These are phyloP conservation scores for Fragum whitleyi DNA, from an alignment of 2,888 invertebrate species.

Conservation along the genomic window DNA sequence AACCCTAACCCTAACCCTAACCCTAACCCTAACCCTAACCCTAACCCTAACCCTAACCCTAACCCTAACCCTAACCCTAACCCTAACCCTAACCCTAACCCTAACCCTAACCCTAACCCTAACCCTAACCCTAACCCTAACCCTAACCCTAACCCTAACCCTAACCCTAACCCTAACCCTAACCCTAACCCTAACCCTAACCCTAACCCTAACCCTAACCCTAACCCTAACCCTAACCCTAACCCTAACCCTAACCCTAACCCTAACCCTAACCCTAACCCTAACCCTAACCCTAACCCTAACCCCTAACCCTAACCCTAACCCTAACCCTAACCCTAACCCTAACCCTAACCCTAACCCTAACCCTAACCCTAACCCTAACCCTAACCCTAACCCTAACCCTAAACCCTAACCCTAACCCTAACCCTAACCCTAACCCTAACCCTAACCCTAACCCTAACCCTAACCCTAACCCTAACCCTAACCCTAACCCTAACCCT, in stretches of 20 bases:
- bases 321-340: constrained; percentile 66
- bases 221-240: constrained; percentile 55
- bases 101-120: constrained; percentile 62
- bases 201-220: constrained; percentile 56
- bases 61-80: constrained; percentile 63
- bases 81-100: constrained; percentile 49
- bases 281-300: constrained; percentile 52
- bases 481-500: constrained; percentile 62
- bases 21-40: constrained; percentile 72
- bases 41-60: constrained; percentile 55
- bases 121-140: constrained; percentile 65
- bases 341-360: constrained; percentile 48
- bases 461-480: constrained; percentile 55
- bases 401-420: constrained; percentile 49
- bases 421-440: constrained; percentile 60
- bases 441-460: constrained; percentile 67
- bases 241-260: constrained; percentile 37
- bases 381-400: constrained; percentile 52
- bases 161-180: constrained; percentile 66
- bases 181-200: constrained; percentile 56
- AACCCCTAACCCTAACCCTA: too few species aligned
- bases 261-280: constrained; percentile 56
- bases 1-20: constrained; percentile 62
- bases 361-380: constrained; percentile 57
- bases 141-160: constrained; percentile 69